Evolutionary conservation across 2,888 invertebrate species (phyloP).

Genomic region (Acronicta aceris): DNA sequence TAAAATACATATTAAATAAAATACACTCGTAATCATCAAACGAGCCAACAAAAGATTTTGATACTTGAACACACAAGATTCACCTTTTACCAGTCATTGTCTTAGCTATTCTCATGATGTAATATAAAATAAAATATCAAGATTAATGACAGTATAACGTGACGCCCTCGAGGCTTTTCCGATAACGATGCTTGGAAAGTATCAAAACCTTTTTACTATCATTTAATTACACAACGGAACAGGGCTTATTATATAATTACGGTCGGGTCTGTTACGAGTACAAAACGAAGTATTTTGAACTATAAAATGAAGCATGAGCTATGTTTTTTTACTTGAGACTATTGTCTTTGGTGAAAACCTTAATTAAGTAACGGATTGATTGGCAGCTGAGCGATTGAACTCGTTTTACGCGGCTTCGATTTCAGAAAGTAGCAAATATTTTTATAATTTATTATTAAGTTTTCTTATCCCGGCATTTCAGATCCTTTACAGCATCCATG

Average conservation of each 20-base stretch:
- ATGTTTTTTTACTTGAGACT: neutral
- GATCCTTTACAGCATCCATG: too few species aligned
- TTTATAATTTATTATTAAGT: too few species aligned
- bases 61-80: neutral
- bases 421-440: too few species aligned
- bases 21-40: too few species aligned
- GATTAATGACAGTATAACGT: slow-evolving; percentile 14
- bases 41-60: too few species aligned
- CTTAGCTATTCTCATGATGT: neutral
- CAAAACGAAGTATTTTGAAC: neutral
- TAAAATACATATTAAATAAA: too few species aligned
- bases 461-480: too few species aligned
- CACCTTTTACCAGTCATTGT: slow-evolving; percentile 1
- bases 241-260: slow-evolving; percentile 59
- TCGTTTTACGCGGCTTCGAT: too few species aligned
- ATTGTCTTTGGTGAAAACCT: slow-evolving; percentile 8
- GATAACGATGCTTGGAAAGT: slow-evolving; percentile 48
- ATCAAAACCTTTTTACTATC: slow-evolving; percentile 19
- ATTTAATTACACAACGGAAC: slow-evolving; percentile 30
- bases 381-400: neutral
- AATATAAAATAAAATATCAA: neutral
- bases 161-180: slow-evolving; percentile 35
- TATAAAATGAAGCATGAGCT: neutral
- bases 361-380: slow-evolving; percentile 3
- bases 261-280: neutral